phyloP scores from a whole-genome alignment of 2,888 invertebrate species.

The Hyppa rectilinea region DNA sequence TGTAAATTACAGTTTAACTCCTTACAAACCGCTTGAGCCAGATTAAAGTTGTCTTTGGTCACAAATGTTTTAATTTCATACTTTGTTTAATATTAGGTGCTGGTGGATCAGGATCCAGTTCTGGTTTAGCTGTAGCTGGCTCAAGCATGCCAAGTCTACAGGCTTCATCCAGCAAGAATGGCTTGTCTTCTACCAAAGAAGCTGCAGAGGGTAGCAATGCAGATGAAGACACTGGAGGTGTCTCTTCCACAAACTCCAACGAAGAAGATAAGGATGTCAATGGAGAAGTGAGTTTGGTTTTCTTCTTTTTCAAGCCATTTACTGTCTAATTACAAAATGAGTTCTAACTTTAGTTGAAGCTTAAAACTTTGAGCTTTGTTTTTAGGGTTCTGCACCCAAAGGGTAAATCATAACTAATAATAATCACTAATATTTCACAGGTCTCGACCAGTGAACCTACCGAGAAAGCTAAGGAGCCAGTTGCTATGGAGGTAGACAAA shows the following conservation, averaged over 20 bases:
- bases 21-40: background rate
- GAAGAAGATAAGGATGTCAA: constrained; percentile 85
- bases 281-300: constrained; percentile 81
- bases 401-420: too few species aligned
- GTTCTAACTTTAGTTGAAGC: background rate
- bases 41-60: background rate
- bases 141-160: constrained; percentile 79
- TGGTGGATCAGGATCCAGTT: constrained; percentile 82
- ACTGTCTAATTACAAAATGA: background rate
- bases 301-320: background rate
- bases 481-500: constrained; percentile 78
- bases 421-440: constrained; percentile 59
- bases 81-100: constrained; percentile 66
- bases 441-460: constrained; percentile 87
- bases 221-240: constrained; percentile 86
- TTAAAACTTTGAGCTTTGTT: background rate
- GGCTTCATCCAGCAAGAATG: constrained; percentile 83
- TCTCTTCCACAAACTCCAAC: constrained; percentile 86
- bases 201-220: constrained; percentile 68
- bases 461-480: constrained; percentile 71
- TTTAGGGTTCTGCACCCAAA: too few species aligned
- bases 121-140: constrained; percentile 79
- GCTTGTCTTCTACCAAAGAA: constrained; percentile 69
- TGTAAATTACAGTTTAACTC: background rate
- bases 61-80: background rate